A percentile compares a stretch with the other conserved stretches of the same genome.
Conservation (phyloP, 2,113 vertebrate species). For the Phyllostomus hastatus region DNA sequence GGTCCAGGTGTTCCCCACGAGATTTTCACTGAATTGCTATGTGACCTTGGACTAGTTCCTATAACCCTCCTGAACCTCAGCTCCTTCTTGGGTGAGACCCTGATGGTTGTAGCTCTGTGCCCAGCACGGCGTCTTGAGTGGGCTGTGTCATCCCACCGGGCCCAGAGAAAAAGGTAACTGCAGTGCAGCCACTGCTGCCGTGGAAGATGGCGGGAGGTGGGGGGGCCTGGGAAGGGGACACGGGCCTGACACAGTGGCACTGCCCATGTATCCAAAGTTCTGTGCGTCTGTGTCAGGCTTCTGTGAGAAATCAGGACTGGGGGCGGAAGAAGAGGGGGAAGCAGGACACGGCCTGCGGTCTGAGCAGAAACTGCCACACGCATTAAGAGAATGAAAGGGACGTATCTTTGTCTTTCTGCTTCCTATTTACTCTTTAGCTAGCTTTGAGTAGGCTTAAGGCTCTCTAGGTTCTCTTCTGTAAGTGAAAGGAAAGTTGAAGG, state of each 20-base stretch:
- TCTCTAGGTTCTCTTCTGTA: neutral
- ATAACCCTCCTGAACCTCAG: neutral
- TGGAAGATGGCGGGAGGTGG: neutral
- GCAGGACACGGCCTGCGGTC: neutral
- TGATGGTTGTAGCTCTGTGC: neutral
- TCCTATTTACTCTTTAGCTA: neutral
- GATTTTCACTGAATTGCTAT: neutral
- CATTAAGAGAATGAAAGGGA: neutral
- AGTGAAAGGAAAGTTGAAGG: neutral
- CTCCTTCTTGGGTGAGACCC: neutral
- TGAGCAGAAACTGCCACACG: neutral
- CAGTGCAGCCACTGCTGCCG: neutral
- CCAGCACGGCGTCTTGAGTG: neutral
- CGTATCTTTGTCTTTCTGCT: neutral
- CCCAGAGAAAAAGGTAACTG: neutral
- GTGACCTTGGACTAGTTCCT: neutral
- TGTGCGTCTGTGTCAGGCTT: neutral
- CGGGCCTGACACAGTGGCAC: fast-evolving
- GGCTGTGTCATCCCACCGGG: neutral
- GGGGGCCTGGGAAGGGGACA: neutral
- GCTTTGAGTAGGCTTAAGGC: neutral
- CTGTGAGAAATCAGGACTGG: neutral
- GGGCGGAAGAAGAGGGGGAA: too few relatives aligned
- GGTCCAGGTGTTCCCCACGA: neutral
- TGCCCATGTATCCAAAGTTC: neutral